Evolutionary conservation across 1,140 invertebrate genomes (phyloP).

Genomic region (Galleria mellonella): DNA sequence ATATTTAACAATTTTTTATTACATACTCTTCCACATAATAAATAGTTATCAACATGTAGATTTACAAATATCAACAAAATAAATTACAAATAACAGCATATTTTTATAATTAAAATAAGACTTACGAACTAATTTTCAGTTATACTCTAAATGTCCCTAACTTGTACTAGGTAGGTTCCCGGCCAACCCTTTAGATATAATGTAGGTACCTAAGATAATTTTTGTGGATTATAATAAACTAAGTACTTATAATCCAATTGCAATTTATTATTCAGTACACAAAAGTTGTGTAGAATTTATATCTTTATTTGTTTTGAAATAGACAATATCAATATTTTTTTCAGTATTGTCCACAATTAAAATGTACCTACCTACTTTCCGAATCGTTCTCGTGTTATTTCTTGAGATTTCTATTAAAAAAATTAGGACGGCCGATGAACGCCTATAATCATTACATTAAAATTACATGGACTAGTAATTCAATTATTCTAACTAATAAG

Average conservation of each 20-base stretch:
- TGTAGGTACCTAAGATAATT: too few species aligned
- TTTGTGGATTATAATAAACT: too few species aligned
- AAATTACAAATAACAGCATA: conserved; percentile 74
- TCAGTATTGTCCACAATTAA: too few species aligned
- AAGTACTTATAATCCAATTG: too few species aligned
- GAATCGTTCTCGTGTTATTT: too few species aligned
- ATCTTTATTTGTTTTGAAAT: too few species aligned
- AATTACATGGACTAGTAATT: conserved; percentile 72
- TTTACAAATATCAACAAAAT: conserved; percentile 74
- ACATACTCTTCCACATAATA: conserved; percentile 62
- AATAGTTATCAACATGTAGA: conserved; percentile 73
- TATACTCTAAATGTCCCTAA: conserved; percentile 50
- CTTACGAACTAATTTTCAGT: conserved; percentile 49
- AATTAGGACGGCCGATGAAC: conserved; percentile 36
- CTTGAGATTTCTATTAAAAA: too few species aligned
- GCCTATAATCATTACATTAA: conserved; percentile 60
- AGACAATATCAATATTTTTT: too few species aligned
- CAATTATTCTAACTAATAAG: conserved; percentile 72
- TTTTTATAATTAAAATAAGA: conserved; percentile 52
- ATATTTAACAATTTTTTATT: conserved; percentile 71
- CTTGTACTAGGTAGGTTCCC: conserved; percentile 62
- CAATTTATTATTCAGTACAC: too few species aligned
- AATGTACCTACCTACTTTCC: too few species aligned
- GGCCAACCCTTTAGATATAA: conserved; percentile 13
- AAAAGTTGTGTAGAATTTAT: too few species aligned